Evolutionary conservation across 1,140 invertebrate genomes (phyloP), one percentile per base, ranked within the genome.

Genomic region (Heliconius melpomene): DNA sequence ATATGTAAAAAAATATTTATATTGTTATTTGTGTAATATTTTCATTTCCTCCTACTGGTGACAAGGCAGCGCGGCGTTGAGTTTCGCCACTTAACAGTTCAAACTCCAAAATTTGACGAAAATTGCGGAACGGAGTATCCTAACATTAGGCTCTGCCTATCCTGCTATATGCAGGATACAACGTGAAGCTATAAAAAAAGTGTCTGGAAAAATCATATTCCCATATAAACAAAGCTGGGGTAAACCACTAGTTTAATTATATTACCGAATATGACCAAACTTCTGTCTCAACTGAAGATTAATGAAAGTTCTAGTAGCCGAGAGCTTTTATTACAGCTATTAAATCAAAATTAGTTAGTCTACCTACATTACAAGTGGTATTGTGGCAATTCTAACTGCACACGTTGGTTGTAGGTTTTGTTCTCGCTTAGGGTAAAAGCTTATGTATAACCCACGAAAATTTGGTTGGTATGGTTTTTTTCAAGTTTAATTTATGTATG

Each of bases 251-350:
- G n/a, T 75, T 75, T 57, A 54, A 75, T 75, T 75, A 72, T 46
- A 77, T 77, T 9, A 60, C 75, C 8, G n/a, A 72, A 77, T 77
- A 72, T 71, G 38, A 50, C 38, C 38, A 7, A 77, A 77, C 40
- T 77, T 72, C 46, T n/a, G 40, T 40, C 70, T 77, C 20, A 72
- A 77, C 66, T 50, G 60, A 50, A 50, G 46, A 26, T 26, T 74
- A 54, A 57, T 75, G 29, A 75, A 75, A 57, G n/a, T 75, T 36
- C 23, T 75, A 75, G 36, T 32, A 32, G 20, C 74, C 50, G 29
- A 40, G 29, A 57, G 50, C 29, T 57, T 75, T 57, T 57, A 75
- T 75, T 57, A n/a, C 52, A 16, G 29, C 52, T n/a, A 54, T 75
- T 75, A 57, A 75, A 75, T 75, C 74, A 75, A 75, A 75, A 60